Base-by-base conservation (phyloP, 2,797 vertebrate genomes). In the Falco novaeseelandiae region DNA sequence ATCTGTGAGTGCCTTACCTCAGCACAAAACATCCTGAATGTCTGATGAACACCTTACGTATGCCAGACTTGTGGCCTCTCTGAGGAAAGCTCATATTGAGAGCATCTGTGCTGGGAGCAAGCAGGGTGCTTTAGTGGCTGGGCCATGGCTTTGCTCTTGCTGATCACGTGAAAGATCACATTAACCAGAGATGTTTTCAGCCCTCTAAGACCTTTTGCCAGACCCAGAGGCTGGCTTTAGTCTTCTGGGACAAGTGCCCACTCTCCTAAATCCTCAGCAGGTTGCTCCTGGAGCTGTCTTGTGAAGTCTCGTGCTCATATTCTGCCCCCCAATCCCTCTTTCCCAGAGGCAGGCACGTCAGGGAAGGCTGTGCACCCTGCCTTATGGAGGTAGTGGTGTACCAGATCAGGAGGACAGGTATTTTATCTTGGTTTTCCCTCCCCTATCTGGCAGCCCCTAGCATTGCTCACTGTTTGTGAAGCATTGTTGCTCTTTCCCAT, bases 21-120 rank as follows among this genome's bases (percentile, higher is more conserved):
- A 2, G 42, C 15, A 5, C 1, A 2, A 38, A 85, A 40, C n/a
- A 21, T 27, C 52, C 19, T 0, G 0, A 40, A n/a, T 3, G 14
- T 19, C 80, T 79, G 84, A 30, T n/a, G 59, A 95, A 32, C 23
- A 9, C 59, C 15, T 38, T 29, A 44, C 0, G 0, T 19, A 1
- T 49, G 44, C 30, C 36, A 42, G 66, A 8, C 14, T 61, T 58
- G 34, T 63, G 54, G 12, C 2, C 14, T 5, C 21, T 67, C 12
- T 57, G 76, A 46, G 67, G 51, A 67, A 81, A 88, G 7, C 23
- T 83, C 48, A 29, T 7, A 16, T 36, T 61, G 36, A 69, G 36
- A 58, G 8, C 44, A 29, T 34, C 62, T 1, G 1, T 58, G 34
- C 55, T 72, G 44, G 44, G 81, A 91, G 42, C 34, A 69, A 61